These are phyloP conservation scores for Crotalus helleri DNA, from an alignment of 2,113 vertebrate genomes.

Conservation along the genomic window DNA sequence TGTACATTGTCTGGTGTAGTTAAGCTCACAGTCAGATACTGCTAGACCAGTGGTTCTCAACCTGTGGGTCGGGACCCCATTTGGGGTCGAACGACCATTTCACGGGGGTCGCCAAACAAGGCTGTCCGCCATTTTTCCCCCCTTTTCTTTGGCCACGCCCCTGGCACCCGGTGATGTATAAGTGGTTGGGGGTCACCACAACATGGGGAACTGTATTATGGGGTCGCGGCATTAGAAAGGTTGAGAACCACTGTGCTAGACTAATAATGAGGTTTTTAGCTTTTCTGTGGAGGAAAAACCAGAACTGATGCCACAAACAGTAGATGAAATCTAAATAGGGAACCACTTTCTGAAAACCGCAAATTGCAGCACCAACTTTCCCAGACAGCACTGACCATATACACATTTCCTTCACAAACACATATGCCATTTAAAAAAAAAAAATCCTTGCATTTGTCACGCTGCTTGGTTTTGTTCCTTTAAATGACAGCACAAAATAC, in stretches of 20 bases:
- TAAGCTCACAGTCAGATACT: not conserved
- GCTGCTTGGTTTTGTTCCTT: not conserved
- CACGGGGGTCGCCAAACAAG: too few relatives aligned
- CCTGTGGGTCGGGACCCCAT: too few relatives aligned
- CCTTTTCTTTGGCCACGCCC: too few relatives aligned
- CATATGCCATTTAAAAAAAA: not conserved
- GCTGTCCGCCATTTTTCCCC: too few relatives aligned
- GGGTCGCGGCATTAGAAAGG: too few relatives aligned
- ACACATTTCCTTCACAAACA: not conserved
- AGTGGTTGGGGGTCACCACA: too few relatives aligned
- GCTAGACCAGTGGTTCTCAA: not conserved
- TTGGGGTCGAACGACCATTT: too few relatives aligned
- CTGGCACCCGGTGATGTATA: too few relatives aligned
- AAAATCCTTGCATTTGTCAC: not conserved
- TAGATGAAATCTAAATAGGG: not conserved
- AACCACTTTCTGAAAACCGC: not conserved
- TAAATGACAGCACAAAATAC: not conserved
- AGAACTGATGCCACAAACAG: not conserved
- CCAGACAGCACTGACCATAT: not conserved
- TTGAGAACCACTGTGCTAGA: not conserved
- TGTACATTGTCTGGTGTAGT: not conserved
- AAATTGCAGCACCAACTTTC: not conserved
- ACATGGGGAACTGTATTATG: too few relatives aligned
- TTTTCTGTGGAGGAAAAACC: not conserved
- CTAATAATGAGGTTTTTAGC: not conserved